Evolutionary conservation across 2,797 vertebrate species (phyloP).

Genomic region (Poeciliopsis turneri): DNA sequence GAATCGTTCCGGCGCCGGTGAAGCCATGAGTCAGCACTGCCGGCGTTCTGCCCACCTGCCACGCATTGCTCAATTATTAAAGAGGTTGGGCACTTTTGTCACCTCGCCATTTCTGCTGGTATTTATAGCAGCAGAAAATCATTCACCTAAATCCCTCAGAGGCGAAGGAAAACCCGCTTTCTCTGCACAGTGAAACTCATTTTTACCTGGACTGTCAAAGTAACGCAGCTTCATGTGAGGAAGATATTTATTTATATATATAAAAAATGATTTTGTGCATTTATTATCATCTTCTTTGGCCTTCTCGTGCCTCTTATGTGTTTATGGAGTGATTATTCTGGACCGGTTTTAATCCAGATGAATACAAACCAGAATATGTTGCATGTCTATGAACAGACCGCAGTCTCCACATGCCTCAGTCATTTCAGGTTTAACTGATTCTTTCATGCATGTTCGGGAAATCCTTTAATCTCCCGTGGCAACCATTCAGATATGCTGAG

Average conservation of each 20-base stretch:
- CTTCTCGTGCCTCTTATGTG: not conserved
- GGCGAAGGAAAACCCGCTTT: conserved; percentile 26
- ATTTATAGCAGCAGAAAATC: conserved; percentile 61
- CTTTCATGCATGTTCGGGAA: no score
- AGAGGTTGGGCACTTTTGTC: conserved; percentile 65
- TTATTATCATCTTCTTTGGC: not conserved
- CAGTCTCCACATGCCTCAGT: not conserved
- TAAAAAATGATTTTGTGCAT: not conserved
- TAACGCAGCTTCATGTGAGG: conserved; percentile 9
- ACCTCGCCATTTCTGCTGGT: conserved; percentile 55
- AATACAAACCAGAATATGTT: not conserved
- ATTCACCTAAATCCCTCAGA: conserved; percentile 31
- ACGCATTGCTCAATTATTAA: conserved; percentile 78
- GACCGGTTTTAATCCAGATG: not conserved
- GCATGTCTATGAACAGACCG: not conserved
- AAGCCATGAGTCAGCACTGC: conserved; percentile 77
- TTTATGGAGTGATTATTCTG: not conserved
- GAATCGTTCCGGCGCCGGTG: conserved; percentile 68
- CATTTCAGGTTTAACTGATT: not conserved
- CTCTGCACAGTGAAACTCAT: conserved; percentile 4
- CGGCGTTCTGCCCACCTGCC: conserved; percentile 72
- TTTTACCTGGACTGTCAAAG: not conserved
- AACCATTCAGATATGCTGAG: no score
- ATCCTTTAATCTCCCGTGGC: no score
- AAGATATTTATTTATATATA: not conserved